A percentile compares a stretch with the other conserved stretches of the same genome.
These are phyloP conservation scores for Rhinichthys klamathensis DNA, from an alignment of 2,113 vertebrate species.

Conservation along the genomic window DNA sequence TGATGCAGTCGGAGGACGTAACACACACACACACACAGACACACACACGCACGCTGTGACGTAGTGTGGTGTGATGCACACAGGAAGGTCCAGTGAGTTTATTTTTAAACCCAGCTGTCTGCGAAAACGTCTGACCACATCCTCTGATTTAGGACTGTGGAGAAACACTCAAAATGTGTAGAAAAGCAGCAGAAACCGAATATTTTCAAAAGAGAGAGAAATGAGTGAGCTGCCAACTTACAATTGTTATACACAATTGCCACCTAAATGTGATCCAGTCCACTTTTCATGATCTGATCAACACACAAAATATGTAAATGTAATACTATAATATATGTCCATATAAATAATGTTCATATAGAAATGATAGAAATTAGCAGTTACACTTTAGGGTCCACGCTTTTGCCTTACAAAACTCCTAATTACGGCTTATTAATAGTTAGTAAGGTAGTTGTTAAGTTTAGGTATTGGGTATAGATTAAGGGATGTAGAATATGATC, in stretches of 20 bases:
- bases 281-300: not conserved
- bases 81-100: not conserved
- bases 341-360: not conserved
- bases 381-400: too few species aligned
- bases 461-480: too few species aligned
- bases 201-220: not conserved
- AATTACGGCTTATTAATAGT: too few species aligned
- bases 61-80: conserved; percentile 36
- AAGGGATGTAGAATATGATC: too few species aligned
- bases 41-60: conserved; percentile 28
- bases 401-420: too few species aligned
- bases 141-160: not conserved
- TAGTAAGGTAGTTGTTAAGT: too few species aligned
- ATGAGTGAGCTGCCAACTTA: not conserved
- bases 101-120: conserved; percentile 21
- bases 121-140: conserved; percentile 7
- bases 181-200: not conserved
- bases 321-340: not conserved
- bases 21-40: conserved; percentile 40
- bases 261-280: not conserved
- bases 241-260: too few species aligned
- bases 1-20: conserved; percentile 45
- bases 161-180: not conserved
- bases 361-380: not conserved
- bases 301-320: not conserved